A percentile compares a stretch with the other conserved stretches of the same genome.
Evolutionary conservation across 2,888 invertebrate species (phyloP).

Genomic region (Disparrhopalites patrizii): DNA sequence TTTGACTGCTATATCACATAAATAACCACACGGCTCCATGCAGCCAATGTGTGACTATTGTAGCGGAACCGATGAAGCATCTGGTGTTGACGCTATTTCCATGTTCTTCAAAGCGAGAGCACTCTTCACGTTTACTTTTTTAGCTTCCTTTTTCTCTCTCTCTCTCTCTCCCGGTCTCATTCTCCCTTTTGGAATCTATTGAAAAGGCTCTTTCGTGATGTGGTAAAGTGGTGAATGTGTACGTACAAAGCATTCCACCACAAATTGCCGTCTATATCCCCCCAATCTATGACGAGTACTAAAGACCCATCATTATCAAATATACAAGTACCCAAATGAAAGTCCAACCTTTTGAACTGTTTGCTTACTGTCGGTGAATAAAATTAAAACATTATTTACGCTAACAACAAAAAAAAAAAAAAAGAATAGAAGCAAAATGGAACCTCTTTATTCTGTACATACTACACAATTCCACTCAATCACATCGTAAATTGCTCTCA

Average conservation of each 20-base stretch:
- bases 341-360: too few relatives aligned
- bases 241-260: slow-evolving; percentile 5
- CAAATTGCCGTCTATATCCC: slow-evolving; percentile 2
- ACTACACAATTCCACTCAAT: not conserved
- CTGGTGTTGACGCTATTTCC: slow-evolving; percentile 4
- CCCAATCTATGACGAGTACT: not conserved
- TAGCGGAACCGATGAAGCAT: slow-evolving; percentile 10
- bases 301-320: not conserved
- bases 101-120: too few relatives aligned
- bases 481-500: not conserved
- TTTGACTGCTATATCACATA: too few relatives aligned
- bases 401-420: not conserved
- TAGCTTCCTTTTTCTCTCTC: too few relatives aligned
- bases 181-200: too few relatives aligned
- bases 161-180: too few relatives aligned
- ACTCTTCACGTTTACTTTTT: too few relatives aligned
- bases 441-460: not conserved
- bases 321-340: not conserved
- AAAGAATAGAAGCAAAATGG: not conserved
- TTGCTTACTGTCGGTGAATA: not conserved
- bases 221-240: too few relatives aligned
- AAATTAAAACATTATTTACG: slow-evolving; percentile 9
- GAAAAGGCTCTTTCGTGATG: too few relatives aligned
- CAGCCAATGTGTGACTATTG: not conserved
- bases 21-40: too few relatives aligned